These are phyloP conservation scores for Ormia ochracea DNA, from an alignment of 2,888 invertebrate genomes.

Conservation along the genomic window DNA sequence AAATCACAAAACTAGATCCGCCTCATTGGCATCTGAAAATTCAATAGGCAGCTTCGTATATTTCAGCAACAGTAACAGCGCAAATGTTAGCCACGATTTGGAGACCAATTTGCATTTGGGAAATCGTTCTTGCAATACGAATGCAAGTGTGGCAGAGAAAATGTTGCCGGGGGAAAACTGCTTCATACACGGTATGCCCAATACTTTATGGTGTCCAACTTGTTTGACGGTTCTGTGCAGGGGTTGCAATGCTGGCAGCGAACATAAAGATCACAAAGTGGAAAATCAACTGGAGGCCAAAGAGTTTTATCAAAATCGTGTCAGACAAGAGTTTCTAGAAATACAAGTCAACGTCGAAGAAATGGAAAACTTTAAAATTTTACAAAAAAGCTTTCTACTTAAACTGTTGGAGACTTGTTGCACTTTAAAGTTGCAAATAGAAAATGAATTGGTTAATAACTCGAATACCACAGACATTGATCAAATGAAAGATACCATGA, in stretches of 20 bases:
- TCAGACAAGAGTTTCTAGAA: conserved; percentile 82
- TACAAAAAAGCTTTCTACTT: conserved; percentile 84
- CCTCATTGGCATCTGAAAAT: conserved; percentile 50
- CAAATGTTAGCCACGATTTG: conserved; percentile 27
- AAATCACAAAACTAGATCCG: conserved; percentile 34
- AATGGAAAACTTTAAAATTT: conserved; percentile 83
- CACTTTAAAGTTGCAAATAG: conserved; percentile 85
- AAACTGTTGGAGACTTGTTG: conserved; percentile 86
- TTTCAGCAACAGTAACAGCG: conserved; percentile 50
- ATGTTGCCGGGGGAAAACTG: conserved; percentile 79
- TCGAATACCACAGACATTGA: conserved; percentile 82
- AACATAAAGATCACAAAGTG: conserved; percentile 83
- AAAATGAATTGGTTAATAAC: conserved; percentile 84
- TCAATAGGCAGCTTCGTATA: conserved; percentile 39
- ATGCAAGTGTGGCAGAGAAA: conserved; percentile 59
- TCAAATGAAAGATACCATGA: conserved; percentile 81
- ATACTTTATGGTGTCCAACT: conserved; percentile 84
- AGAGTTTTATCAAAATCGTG: conserved; percentile 82
- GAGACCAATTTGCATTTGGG: conserved; percentile 36
- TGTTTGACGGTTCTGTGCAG: conserved; percentile 82
- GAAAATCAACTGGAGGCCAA: conserved; percentile 83
- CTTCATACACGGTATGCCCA: conserved; percentile 84
- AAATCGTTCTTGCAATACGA: background rate
- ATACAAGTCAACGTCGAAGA: conserved; percentile 84
- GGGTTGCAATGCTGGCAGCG: conserved; percentile 82